Evolutionary conservation across 2,113 vertebrate genomes (phyloP).

Genomic region (Athene cunicularia): DNA sequence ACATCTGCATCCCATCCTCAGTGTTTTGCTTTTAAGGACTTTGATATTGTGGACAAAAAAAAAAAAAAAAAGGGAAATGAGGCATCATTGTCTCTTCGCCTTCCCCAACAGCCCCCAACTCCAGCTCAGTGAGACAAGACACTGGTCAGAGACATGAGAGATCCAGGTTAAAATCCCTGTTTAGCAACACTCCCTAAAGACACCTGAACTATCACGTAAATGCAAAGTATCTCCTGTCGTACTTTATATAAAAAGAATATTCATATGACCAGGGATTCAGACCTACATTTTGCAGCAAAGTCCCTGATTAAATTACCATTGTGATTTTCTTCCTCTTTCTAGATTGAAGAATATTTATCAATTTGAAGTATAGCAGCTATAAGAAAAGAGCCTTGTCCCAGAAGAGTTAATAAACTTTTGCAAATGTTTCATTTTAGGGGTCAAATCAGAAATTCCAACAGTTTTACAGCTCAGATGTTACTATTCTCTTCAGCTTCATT

Average conservation of each 20-base stretch:
- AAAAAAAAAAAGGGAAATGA: background rate
- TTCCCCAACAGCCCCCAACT: rapidly evolving
- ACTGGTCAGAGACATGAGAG: background rate
- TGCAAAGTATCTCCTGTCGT: background rate
- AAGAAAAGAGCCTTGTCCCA: background rate
- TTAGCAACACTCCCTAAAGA: background rate
- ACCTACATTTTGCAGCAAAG: background rate
- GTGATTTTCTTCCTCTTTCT: background rate
- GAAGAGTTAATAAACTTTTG: background rate
- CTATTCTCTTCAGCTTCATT: background rate
- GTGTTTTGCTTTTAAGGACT: background rate
- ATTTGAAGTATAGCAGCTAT: background rate
- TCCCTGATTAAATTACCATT: background rate
- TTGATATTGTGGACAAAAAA: background rate
- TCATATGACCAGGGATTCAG: background rate
- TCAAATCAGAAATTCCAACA: background rate
- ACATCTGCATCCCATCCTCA: background rate
- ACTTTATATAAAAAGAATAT: background rate
- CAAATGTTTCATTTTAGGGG: background rate
- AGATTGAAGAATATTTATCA: background rate
- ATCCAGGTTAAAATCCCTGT: background rate
- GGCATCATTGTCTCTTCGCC: background rate
- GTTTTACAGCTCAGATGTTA: background rate
- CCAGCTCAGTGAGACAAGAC: background rate
- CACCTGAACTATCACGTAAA: background rate